These are phyloP conservation scores for Orthonyx spaldingii DNA, from an alignment of 2,113 vertebrate genomes.

Conservation along the genomic window DNA sequence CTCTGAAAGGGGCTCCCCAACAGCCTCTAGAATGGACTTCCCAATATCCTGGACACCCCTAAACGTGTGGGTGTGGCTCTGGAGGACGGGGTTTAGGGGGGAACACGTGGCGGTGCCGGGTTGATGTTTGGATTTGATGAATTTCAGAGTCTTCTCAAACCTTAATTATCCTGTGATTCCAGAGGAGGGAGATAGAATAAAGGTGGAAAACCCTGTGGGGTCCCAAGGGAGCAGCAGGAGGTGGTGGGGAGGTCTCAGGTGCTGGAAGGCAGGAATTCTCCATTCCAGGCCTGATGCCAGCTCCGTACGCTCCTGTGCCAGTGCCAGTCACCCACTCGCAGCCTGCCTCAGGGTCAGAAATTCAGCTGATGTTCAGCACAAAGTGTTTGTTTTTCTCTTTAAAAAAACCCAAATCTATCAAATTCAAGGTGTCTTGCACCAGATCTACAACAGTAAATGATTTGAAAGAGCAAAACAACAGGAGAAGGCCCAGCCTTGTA, in stretches of 20 bases:
- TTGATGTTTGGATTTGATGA: no score
- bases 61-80: background rate
- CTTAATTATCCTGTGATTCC: no score
- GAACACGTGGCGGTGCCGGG: accelerated
- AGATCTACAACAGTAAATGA: background rate
- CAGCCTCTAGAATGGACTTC: background rate
- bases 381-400: background rate
- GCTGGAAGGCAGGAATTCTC: background rate
- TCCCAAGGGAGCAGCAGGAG: background rate
- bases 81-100: background rate
- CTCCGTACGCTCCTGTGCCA: background rate
- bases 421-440: background rate
- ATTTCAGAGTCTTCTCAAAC: background rate
- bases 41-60: background rate
- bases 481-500: background rate
- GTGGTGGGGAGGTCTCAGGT: background rate
- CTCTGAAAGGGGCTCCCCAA: background rate
- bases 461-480: background rate
- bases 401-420: background rate
- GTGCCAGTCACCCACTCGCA: background rate
- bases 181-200: accelerated
- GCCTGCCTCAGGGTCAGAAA: background rate
- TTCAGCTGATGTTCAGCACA: background rate
- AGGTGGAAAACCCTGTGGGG: accelerated
- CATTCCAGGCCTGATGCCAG: accelerated